phyloP scores from a whole-genome alignment of 1,140 invertebrate genomes.

The Muscidifurax raptorellus region DNA sequence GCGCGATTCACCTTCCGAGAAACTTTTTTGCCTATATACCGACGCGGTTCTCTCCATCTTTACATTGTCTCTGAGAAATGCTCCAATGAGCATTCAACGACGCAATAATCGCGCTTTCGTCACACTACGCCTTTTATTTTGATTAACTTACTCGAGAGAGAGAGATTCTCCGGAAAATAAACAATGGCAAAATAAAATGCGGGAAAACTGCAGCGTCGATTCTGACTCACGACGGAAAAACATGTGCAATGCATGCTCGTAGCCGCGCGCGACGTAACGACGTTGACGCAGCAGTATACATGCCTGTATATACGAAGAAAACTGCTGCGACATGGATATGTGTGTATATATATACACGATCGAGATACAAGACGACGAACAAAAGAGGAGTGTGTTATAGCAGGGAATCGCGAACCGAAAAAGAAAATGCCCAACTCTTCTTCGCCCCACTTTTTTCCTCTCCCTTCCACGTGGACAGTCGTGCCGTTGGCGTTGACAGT shows the following conservation, averaged over 20 bases:
- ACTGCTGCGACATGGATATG: neutral
- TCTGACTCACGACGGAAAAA: neutral
- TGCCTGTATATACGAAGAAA: neutral
- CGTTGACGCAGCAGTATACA: neutral
- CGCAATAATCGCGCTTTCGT: too few relatives aligned
- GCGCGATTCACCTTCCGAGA: too few relatives aligned
- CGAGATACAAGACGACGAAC: neutral
- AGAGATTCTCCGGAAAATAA: neutral
- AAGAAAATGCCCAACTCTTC: neutral
- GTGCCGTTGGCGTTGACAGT: conserved; percentile 70
- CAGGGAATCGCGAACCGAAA: neutral
- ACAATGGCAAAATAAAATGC: neutral
- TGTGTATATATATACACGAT: too few relatives aligned
- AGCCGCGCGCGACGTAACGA: neutral
- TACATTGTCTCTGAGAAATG: too few relatives aligned
- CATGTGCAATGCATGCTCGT: neutral
- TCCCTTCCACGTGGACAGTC: conserved; percentile 25
- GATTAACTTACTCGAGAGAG: too few relatives aligned
- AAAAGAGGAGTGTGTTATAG: neutral
- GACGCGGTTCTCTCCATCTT: too few relatives aligned
- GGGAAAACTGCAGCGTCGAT: neutral
- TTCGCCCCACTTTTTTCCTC: conserved; percentile 15
- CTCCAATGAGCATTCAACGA: too few relatives aligned
- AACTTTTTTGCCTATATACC: too few relatives aligned
- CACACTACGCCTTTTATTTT: too few relatives aligned